Conservation (phyloP, 53 echinoderm and acorn worm genomes). For the Holothuria scabra region DNA sequence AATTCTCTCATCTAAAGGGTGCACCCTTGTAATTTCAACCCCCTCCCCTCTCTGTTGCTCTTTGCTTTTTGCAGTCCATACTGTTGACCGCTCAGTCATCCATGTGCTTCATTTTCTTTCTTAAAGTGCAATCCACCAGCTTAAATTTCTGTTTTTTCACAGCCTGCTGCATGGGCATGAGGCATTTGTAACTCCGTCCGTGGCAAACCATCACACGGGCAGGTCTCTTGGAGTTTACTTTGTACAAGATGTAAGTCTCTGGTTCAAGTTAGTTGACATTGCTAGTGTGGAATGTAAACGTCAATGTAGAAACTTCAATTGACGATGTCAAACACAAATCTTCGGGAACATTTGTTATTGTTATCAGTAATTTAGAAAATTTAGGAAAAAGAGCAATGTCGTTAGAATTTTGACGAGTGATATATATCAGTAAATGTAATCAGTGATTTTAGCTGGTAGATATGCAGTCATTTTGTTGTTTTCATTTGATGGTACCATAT, state of each 20-base stretch:
- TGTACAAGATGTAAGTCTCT: slow-evolving; percentile 98
- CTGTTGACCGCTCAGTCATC: neutral
- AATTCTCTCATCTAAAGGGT: too few species aligned
- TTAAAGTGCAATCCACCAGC: slow-evolving; percentile 25
- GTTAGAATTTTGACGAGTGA: too few species aligned
- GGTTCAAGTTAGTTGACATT: neutral
- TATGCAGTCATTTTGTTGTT: neutral
- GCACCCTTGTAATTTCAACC: neutral
- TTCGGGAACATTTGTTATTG: too few species aligned
- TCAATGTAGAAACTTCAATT: too few species aligned
- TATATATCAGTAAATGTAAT: too few species aligned
- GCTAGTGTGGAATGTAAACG: too few species aligned
- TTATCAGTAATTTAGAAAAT: too few species aligned
- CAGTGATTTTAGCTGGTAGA: too few species aligned
- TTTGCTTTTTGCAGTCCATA: slow-evolving; percentile 25
- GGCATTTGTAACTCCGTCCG: slow-evolving; percentile 95
- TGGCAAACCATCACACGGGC: slow-evolving; percentile 84
- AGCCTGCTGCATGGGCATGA: slow-evolving; percentile 98
- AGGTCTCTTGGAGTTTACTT: slow-evolving; percentile 96
- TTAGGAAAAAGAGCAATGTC: too few species aligned
- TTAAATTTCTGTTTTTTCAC: slow-evolving; percentile 68
- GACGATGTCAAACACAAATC: too few species aligned
- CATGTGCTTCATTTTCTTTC: slow-evolving; percentile 21
- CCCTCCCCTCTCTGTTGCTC: slow-evolving; percentile 16
- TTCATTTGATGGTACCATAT: neutral